Base-by-base conservation (phyloP, 2,113 vertebrate species). In the Psilopsiagon aurifrons region DNA sequence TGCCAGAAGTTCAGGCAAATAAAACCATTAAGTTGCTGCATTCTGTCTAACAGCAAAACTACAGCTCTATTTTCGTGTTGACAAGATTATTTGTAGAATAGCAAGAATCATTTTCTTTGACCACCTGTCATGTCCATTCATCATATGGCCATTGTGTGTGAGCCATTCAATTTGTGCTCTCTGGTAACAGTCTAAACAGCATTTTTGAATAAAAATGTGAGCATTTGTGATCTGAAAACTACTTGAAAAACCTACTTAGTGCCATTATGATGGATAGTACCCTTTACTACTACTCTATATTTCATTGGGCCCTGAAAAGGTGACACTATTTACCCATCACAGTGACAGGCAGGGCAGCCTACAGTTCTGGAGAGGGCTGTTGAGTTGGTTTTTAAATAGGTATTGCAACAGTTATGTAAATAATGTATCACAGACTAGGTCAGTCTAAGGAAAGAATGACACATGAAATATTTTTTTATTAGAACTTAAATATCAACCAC, bases 71-170 rank as follows among this genome's bases (percentile, higher is more conserved):
- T 97, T 95, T 86, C 67, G 46, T 92, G 95, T 96, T 95, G 97
- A 98, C 97, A 97, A 97, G 95, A 94, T 97, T 98, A 96, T 98
- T 97, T 97, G 96, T 85, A 87, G 91, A 97, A 97, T 91, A 97
- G 88, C 83, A 92, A 79, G 88, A 62, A 82, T 94, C 83, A 80
- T 97, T 97, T 98, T 96, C 97, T 98, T 97, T 97, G 98, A 96
- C 97, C 97, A 96, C 96, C 97, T 98, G 98, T 99, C 98, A 98
- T 97, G 97, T 97, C 98, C 98, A 98, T 99, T 98, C 98, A 98
- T 99, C 98, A 98, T 97, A 71, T 29, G 69, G 82, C 98, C 95
- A 52, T 98, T 98, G 97, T 98, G 66, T 97, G 90, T 94, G 93
- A 97, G 94, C 94, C 96, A 79, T 98, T 96, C 96, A 97, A 98